phyloP scores from a whole-genome alignment of 2,797 vertebrate species.

The Pampus argenteus region DNA sequence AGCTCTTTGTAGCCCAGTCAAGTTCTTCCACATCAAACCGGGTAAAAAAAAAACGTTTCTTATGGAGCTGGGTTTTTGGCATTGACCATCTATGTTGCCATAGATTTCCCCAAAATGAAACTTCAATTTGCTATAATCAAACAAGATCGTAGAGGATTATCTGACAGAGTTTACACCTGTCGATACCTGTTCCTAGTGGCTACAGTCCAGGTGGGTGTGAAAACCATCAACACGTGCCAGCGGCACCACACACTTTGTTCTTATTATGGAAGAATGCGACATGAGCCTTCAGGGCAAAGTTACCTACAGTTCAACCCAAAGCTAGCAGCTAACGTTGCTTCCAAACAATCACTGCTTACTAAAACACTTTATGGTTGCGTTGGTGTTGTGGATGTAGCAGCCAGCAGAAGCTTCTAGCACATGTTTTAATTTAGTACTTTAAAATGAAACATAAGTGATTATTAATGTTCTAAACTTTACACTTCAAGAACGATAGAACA shows the following conservation, averaged over 20 bases:
- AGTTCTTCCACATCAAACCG: neutral
- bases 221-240: neutral
- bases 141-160: neutral
- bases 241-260: neutral
- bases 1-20: neutral
- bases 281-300: neutral
- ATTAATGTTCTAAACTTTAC: too few species aligned
- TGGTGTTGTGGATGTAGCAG: neutral
- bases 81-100: neutral
- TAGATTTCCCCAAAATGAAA: neutral
- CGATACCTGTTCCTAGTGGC: neutral
- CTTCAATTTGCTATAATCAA: neutral
- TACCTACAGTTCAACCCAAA: neutral
- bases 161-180: neutral
- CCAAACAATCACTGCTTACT: too few species aligned
- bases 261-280: neutral
- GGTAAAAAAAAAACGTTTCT: slow-evolving; percentile 6
- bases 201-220: neutral
- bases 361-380: neutral
- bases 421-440: too few species aligned
- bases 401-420: too few species aligned
- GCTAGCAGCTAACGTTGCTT: neutral
- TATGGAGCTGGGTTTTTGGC: slow-evolving; percentile 4
- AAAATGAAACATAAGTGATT: too few species aligned
- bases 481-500: too few species aligned